Base-by-base conservation (phyloP, 2,113 vertebrate species). In the Leptosomus discolor region DNA sequence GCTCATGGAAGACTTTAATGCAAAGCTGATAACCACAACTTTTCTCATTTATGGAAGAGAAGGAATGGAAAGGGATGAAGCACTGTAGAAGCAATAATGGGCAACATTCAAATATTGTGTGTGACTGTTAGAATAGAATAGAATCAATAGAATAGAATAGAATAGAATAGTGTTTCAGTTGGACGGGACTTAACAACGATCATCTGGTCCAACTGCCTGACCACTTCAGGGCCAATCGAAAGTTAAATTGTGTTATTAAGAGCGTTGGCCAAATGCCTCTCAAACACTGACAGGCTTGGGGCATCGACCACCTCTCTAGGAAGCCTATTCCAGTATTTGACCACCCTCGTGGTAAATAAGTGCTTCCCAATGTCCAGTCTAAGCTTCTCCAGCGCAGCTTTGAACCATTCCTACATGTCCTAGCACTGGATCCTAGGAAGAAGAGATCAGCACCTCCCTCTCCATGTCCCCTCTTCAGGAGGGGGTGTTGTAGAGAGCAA, bases 381-480 rank as follows among this genome's bases (percentile, higher is more conserved):
- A 15, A 93, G 37, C 26, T 10, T 64, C 7, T 15, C 4, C 5
- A 9, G 1, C 2, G 3, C 26, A 67, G 15, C 11, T 60, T 67
- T 78, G 39, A 50, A 34, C 8, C 1, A 41, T 60, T 84, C 15
- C 12, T 39, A 53, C 0, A 0, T 0, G 2, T 75, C 15, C 9
- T 39, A 13, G 58, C n/a, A 39, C 12, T 53, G 15, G 24, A 45
- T 53, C 2, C 10, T 10, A 32, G 27, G 20, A 20, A 76, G 32
- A 57, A 50, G 23, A 45, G 24, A 5, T 51, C 64, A 88, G 24
- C 21, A n/a, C 6, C 12, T 51, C n/a, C n/a, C 11, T 23, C 18
- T 87, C 24, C 8, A 13, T 7, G 17, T 60, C 10, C 8, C 27
- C 11, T 51, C 6, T 50, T 88, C 5, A 45, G 14, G 23, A 76